Evolutionary conservation across 2,113 vertebrate species (phyloP), one percentile per base, ranked within the genome.

Genomic region (Rhagologus leucostigma): DNA sequence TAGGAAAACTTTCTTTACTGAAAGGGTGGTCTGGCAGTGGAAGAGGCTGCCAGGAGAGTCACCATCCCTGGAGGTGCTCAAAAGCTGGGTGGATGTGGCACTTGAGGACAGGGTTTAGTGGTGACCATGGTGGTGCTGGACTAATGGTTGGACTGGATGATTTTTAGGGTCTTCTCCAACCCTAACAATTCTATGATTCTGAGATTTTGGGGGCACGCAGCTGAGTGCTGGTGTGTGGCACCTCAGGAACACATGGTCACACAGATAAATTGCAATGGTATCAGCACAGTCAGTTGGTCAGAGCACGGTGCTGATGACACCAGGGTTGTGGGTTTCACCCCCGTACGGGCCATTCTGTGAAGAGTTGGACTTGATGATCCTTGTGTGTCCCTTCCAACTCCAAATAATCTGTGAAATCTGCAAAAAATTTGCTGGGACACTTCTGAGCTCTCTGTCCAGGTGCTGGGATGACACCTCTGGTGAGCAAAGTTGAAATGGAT

Each of bases 281-380:
- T 12, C 89, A 85, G 32, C 39, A 39, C 4, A 41, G 22, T 8
- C 41, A 19, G 17, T 1, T 32, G 71, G 21, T 15, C 63, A 60
- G 55, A 33, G 35, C 63, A 23, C 0, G 0, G 19, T 29, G 73
- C 55, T 62, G 64, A 6, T 33, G 15, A 3, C 55, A 53, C 55
- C 39, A 13, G 13, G 12, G 32, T 6, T 44, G 16, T 0, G 1
- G 24, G 7, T 24, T 39, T 29, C 27, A 46, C 12, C 27, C 46
- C 26, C 10, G 7, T 0, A 15, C 0, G 11, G 14, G 21, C 21
- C 21, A 22, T 22, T 35, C 62, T 9, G 0, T 29, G 12, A 23
- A 46, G 33, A 9, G 18, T 0, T 69, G 39, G 55, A 33, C 33
- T 29, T 23, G 37, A 8, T 18, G 37, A 39, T 46, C 64, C 33